Evolutionary conservation across 2,113 vertebrate genomes (phyloP).

Genomic region (Odontophorus gujanensis): DNA sequence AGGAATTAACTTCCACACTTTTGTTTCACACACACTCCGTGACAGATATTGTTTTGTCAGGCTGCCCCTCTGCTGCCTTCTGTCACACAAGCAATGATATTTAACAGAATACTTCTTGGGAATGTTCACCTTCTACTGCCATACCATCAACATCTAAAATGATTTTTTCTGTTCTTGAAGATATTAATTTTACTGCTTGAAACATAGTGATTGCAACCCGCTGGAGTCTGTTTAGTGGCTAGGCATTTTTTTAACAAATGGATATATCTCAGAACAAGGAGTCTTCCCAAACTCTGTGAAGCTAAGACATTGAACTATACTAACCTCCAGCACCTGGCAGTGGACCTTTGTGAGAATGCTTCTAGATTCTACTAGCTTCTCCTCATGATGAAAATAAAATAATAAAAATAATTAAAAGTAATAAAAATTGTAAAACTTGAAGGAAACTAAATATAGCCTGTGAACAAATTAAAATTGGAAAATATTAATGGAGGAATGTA

Average conservation of each 20-base stretch:
- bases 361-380: background rate
- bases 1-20: too few relatives aligned
- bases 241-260: background rate
- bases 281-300: background rate
- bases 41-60: too few relatives aligned
- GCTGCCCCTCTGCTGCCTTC: too few relatives aligned
- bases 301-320: accelerated
- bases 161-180: too few relatives aligned
- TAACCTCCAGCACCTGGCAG: accelerated
- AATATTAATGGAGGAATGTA: background rate
- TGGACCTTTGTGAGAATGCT: background rate
- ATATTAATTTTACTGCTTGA: background rate
- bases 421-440: background rate
- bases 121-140: too few relatives aligned
- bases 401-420: background rate
- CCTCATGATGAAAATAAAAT: background rate
- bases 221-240: background rate
- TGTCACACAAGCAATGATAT: too few relatives aligned
- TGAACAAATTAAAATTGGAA: background rate
- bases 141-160: too few relatives aligned
- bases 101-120: too few relatives aligned
- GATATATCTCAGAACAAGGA: background rate
- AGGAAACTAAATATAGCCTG: background rate
- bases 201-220: background rate
- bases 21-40: too few relatives aligned